phyloP scores from a whole-genome alignment of 2,888 invertebrate species.

The Latheticus oryzae region DNA sequence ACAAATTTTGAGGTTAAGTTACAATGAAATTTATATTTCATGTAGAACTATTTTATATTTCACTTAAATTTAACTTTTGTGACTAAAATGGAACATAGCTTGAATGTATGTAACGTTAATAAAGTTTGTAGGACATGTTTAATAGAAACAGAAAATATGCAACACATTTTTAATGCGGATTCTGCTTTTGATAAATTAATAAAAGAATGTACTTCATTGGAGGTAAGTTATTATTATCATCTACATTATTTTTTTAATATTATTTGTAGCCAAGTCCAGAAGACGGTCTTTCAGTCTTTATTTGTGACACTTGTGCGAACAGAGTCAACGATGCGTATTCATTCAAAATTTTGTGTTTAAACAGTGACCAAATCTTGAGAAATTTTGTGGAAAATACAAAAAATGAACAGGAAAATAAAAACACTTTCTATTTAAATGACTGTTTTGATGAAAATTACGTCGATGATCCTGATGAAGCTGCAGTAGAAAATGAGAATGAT shows the following conservation, averaged over 20 bases:
- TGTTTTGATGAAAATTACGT: not conserved
- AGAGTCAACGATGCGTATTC: slow-evolving; percentile 46
- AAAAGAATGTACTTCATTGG: slow-evolving; percentile 23
- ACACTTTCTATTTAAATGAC: too few species aligned
- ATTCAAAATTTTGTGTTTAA: slow-evolving; percentile 52
- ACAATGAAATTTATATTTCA: too few species aligned
- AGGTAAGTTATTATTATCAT: slow-evolving; percentile 15
- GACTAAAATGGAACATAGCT: slow-evolving; percentile 11
- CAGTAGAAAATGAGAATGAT: too few species aligned
- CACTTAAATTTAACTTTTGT: not conserved
- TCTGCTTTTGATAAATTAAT: slow-evolving; percentile 21
- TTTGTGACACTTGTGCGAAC: slow-evolving; percentile 50
- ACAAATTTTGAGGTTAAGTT: too few species aligned
- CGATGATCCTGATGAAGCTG: too few species aligned
- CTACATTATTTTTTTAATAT: not conserved
- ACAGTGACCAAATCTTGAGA: slow-evolving; percentile 44
- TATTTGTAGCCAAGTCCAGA: slow-evolving; percentile 52
- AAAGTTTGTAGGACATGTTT: slow-evolving; percentile 26
- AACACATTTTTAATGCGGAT: slow-evolving; percentile 24
- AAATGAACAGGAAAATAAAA: slow-evolving; percentile 2
- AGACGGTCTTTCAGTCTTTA: slow-evolving; percentile 52
- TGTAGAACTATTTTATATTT: too few species aligned
- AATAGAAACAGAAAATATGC: slow-evolving; percentile 18
- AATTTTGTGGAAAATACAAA: slow-evolving; percentile 10
- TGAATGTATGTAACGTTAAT: slow-evolving; percentile 8